These are phyloP conservation scores for Cochlearius cochlearius DNA, from an alignment of 2,113 vertebrate genomes.

Conservation along the genomic window DNA sequence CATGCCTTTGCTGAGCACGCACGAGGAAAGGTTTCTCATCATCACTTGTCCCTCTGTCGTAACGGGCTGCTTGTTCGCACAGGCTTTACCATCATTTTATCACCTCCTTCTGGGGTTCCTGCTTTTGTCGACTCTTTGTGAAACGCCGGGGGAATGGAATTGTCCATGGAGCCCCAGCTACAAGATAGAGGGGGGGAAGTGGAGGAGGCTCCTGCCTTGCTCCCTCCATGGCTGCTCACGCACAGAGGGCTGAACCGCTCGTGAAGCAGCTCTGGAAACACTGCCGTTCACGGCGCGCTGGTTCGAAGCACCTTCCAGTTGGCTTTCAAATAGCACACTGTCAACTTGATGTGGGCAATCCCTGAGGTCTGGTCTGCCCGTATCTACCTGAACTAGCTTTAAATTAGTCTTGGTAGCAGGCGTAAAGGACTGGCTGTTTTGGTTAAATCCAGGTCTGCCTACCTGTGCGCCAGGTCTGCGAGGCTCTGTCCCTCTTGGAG, in stretches of 20 bases:
- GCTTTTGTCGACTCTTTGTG: not conserved
- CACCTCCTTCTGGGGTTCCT: conserved; percentile 12
- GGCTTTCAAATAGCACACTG: not conserved
- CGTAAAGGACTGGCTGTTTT: not conserved
- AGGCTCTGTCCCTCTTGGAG: not conserved
- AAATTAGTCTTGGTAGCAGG: not conserved
- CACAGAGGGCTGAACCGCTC: accelerated
- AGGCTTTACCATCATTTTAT: not conserved
- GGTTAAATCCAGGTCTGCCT: not conserved
- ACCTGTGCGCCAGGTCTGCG: not conserved
- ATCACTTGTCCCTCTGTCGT: not conserved
- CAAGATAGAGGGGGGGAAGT: not conserved
- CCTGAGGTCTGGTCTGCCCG: not conserved
- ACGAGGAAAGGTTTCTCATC: not conserved
- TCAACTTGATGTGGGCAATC: not conserved
- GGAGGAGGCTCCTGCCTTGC: not conserved
- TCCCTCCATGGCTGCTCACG: not conserved
- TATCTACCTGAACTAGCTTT: not conserved
- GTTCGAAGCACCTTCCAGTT: not conserved
- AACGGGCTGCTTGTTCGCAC: conserved; percentile 10
- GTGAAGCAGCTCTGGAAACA: accelerated
- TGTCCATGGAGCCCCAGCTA: not conserved
- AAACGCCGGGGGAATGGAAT: not conserved
- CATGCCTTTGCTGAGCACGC: not conserved
- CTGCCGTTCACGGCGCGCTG: accelerated